A percentile compares a stretch with the other conserved stretches of the same genome.
Conservation (phyloP, 1,140 invertebrate species). For the Neodiprion fabricii region DNA sequence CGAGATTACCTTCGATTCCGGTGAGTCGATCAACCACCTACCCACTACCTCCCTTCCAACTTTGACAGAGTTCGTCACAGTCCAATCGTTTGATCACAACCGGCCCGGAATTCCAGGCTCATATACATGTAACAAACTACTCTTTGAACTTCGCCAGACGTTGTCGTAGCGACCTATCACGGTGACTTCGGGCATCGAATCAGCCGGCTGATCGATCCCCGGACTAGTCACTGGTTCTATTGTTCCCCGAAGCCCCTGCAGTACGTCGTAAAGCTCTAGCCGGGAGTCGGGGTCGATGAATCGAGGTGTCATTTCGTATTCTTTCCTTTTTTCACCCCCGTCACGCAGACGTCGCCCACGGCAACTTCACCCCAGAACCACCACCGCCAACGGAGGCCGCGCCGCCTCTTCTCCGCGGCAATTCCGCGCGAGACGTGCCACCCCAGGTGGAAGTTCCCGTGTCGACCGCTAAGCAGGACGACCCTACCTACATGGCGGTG, state of each 20-base stretch:
- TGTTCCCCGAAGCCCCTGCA: neutral
- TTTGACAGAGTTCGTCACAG: too few species aligned
- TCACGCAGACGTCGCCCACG: slow-evolving; percentile 58
- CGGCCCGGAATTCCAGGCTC: too few species aligned
- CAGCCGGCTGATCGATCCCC: too few species aligned
- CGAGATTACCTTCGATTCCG: slow-evolving; percentile 70
- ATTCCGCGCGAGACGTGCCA: slow-evolving; percentile 50
- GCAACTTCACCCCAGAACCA: slow-evolving; percentile 60
- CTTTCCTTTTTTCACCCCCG: slow-evolving; percentile 10
- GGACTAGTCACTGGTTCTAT: neutral
- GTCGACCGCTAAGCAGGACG: slow-evolving; percentile 59
- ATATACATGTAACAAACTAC: too few species aligned
- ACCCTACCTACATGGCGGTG: slow-evolving; percentile 69
- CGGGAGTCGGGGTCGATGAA: neutral
- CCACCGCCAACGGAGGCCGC: slow-evolving; percentile 55
- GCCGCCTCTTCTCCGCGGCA: slow-evolving; percentile 57
- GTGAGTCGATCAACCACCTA: slow-evolving; percentile 47
- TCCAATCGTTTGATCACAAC: too few species aligned
- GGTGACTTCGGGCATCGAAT: neutral
- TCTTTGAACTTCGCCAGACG: too few species aligned
- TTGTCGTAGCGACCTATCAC: too few species aligned
- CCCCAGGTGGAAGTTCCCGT: slow-evolving; percentile 54
- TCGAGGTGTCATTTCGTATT: neutral
- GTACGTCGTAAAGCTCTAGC: neutral
- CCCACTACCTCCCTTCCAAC: neutral